Evolutionary conservation across 2,113 vertebrate genomes (phyloP), one percentile per base, ranked within the genome.

Genomic region (Oreochromis aureus): DNA sequence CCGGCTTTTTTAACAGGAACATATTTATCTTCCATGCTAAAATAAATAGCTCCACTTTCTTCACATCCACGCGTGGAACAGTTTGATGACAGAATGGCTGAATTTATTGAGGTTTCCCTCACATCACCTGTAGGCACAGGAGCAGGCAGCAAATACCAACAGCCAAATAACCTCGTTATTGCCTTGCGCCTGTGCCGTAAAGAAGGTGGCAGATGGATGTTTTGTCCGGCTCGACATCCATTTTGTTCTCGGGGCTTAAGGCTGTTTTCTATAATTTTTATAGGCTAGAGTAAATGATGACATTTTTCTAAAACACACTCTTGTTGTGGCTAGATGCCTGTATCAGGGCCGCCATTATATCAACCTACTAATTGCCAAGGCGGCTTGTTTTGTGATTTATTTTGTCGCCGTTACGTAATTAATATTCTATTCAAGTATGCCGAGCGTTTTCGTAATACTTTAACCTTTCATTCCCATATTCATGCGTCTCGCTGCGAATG

Each of bases 141-240:
- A 89, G 83, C 90, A 88, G 87, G 88, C 90, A 89, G 91, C 93
- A 95, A 95, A 94, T 88, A 92, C 91, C 89, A 88, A 89, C 88
- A 91, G 90, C 92, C 90, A 95, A 95, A 95, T 95, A 94, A 94
- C 89, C 78, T 91, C 34, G 80, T 95, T 95, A 95, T 95, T 95
- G 95, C 91, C 78, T 92, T 89, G 87, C 84, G 93, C 93, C 93
- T 78, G 79, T 78, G 85, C 89, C 32, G n/a, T 89, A 80, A 91
- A 91, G 90, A 89, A 92, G 86, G 89, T 93, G 92, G 93, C 86
- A 89, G 92, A 94, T 94, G 84, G 87, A 94, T 96, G 91, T 90
- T 90, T 93, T 92, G 89, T 87, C 89, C 90, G 81, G 86, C 83
- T 95, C 91, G 1, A 86, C 91, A 92, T 94, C 89, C 86, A 94